Conservation (phyloP, 1,140 invertebrate species). For the Ruditapes philippinarum region DNA sequence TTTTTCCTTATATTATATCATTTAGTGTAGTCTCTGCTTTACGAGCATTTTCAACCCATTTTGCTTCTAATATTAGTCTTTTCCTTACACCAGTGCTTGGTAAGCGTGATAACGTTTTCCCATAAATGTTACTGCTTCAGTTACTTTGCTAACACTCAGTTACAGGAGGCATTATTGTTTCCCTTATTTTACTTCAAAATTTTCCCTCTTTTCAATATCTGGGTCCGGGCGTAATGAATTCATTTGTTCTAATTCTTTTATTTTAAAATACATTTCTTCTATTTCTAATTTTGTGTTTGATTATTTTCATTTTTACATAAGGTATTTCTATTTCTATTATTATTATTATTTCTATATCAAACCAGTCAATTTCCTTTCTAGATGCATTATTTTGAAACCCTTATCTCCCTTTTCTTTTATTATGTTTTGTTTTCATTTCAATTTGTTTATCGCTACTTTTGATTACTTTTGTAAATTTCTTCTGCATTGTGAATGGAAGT, state of each 20-base stretch:
- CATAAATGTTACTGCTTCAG: conserved; percentile 51
- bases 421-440: not conserved
- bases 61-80: conserved; percentile 37
- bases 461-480: not conserved
- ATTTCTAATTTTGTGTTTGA: not conserved
- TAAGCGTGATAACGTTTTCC: conserved; percentile 37
- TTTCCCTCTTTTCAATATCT: not conserved
- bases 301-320: not conserved
- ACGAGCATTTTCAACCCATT: conserved; percentile 35
- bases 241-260: not conserved
- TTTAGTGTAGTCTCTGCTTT: conserved; percentile 30
- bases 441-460: conserved; percentile 8
- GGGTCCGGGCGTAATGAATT: not conserved
- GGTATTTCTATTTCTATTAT: not conserved
- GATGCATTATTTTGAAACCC: not conserved
- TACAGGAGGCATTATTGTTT: conserved; percentile 33
- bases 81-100: conserved; percentile 45
- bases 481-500: not conserved
- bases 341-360: not conserved
- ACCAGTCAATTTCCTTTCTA: not conserved
- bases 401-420: not conserved
- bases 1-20: not conserved
- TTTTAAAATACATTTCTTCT: not conserved
- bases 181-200: conserved; percentile 50
- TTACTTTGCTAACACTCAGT: conserved; percentile 53